Conservation (phyloP, 1,140 invertebrate species). For the Megathymus violae region DNA sequence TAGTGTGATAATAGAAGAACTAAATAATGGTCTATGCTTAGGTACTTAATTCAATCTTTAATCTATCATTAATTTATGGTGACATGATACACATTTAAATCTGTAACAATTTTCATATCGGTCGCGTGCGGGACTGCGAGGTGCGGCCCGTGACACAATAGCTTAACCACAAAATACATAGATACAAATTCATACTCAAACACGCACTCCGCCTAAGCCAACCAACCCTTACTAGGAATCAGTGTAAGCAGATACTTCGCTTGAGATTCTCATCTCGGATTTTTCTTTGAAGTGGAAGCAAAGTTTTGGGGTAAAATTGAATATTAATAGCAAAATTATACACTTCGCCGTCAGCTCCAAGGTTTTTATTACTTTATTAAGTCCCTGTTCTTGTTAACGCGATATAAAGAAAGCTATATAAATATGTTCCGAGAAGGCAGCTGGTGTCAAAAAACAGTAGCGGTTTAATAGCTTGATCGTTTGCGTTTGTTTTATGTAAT, state of each 20-base stretch:
- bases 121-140: no score
- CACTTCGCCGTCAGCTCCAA: conserved; percentile 52
- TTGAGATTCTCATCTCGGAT: conserved; percentile 73
- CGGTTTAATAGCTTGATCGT: conserved; percentile 78
- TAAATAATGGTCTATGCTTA: no score
- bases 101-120: no score
- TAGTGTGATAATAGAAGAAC: no score
- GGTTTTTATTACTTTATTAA: conserved; percentile 81
- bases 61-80: no score
- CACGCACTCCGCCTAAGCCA: conserved; percentile 37
- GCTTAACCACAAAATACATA: conserved; percentile 22
- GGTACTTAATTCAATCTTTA: no score
- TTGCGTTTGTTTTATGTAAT: conserved; percentile 66
- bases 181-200: conserved; percentile 40
- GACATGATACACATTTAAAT: no score
- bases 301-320: conserved; percentile 78
- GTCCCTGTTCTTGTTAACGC: conserved; percentile 68
- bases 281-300: conserved; percentile 76
- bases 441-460: conserved; percentile 81
- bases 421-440: conserved; percentile 68
- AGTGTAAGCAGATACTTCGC: conserved; percentile 61
- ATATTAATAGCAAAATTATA: conserved; percentile 83
- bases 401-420: conserved; percentile 73
- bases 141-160: background rate
- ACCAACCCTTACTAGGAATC: conserved; percentile 69